Percentiles rank a stretch among this genome's conserved stretches.
phyloP scores from a whole-genome alignment of 2,797 vertebrate genomes.

The Gymnodraco acuticeps region DNA sequence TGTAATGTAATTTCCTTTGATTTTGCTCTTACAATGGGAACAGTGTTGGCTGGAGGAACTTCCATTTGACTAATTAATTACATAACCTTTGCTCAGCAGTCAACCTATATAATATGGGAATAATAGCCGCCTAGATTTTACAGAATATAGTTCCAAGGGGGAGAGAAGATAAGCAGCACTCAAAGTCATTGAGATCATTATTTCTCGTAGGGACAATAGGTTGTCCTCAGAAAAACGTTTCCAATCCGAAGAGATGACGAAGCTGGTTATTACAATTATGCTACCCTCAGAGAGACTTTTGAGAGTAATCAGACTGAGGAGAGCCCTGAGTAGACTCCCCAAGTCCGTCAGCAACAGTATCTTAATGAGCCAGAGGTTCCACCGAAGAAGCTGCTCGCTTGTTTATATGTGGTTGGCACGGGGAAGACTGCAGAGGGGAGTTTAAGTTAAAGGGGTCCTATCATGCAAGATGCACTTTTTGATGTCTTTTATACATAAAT shows the following conservation, averaged over 20 bases:
- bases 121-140: not conserved
- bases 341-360: slow-evolving; percentile 50
- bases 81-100: slow-evolving; percentile 15
- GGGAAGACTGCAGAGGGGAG: not conserved
- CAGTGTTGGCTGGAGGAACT: not conserved
- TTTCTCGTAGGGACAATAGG: slow-evolving; percentile 34
- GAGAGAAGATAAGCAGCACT: slow-evolving; percentile 13
- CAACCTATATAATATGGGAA: slow-evolving; percentile 2
- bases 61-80: slow-evolving; percentile 16
- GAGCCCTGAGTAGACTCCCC: slow-evolving; percentile 52
- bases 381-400: slow-evolving; percentile 22
- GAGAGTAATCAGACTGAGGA: slow-evolving; percentile 49
- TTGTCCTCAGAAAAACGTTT: slow-evolving; percentile 46
- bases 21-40: slow-evolving; percentile 6
- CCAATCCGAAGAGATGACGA: slow-evolving; percentile 41
- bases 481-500: no score
- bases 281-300: slow-evolving; percentile 32
- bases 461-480: no score
- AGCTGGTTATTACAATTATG: slow-evolving; percentile 49
- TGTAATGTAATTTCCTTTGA: slow-evolving; percentile 22
- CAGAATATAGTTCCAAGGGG: not conserved
- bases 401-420: slow-evolving; percentile 10
- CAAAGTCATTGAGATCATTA: slow-evolving; percentile 41
- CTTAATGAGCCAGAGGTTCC: slow-evolving; percentile 66
- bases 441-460: not conserved